These are phyloP conservation scores for Mastomys coucha DNA, from an alignment of 2,113 vertebrate genomes.

Conservation along the genomic window DNA sequence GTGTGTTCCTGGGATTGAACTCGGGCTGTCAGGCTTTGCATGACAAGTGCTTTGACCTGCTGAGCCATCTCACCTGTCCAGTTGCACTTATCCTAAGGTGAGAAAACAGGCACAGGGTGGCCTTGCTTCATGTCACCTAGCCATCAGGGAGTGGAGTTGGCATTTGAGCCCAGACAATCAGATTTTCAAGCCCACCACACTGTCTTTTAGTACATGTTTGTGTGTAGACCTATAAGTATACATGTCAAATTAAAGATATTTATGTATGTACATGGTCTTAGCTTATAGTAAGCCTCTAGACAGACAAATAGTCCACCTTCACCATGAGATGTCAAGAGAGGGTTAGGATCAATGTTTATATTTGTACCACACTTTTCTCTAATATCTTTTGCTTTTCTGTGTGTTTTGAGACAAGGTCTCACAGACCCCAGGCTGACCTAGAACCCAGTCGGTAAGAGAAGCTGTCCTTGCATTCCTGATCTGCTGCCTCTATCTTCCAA, in stretches of 20 bases:
- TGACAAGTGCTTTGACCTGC: not conserved
- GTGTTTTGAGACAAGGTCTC: not conserved
- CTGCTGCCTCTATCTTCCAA: not conserved
- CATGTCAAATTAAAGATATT: not conserved
- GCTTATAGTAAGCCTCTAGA: not conserved
- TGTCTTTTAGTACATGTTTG: not conserved
- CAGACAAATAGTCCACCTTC: not conserved
- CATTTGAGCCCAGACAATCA: not conserved
- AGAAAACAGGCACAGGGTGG: not conserved
- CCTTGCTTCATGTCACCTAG: not conserved
- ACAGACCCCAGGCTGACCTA: not conserved
- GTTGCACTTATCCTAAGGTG: not conserved
- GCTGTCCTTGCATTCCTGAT: not conserved
- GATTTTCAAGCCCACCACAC: not conserved
- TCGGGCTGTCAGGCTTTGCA: not conserved
- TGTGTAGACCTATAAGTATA: not conserved
- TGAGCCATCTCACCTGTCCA: not conserved
- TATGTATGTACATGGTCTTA: not conserved
- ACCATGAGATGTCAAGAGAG: not conserved
- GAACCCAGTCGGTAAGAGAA: not conserved
- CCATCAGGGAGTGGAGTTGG: not conserved
- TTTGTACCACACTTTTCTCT: not conserved
- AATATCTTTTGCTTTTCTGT: not conserved
- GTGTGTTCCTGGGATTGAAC: not conserved
- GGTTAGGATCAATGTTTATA: not conserved